Conservation (phyloP, 1,140 invertebrate genomes). For the Dendrolimus kikuchii region DNA sequence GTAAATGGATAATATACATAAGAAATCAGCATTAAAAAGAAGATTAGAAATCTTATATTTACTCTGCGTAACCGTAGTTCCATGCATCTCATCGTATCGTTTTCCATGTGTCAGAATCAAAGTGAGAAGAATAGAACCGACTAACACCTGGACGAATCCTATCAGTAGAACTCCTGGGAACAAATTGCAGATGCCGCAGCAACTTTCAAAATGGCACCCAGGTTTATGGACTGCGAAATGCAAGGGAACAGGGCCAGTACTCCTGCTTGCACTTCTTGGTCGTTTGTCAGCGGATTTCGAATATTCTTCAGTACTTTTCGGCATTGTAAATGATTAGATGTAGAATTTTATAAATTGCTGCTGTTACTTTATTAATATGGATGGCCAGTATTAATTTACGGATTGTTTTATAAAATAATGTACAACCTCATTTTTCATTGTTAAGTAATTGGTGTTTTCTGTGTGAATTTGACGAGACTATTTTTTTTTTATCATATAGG, state of each 20-base stretch:
- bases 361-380: too few species aligned
- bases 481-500: too few species aligned
- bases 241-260: conserved; percentile 24
- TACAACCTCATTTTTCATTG: too few species aligned
- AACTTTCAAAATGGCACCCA: conserved; percentile 58
- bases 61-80: conserved; percentile 40
- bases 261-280: conserved; percentile 22
- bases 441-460: too few species aligned
- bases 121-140: conserved; percentile 47
- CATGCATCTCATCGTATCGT: conserved; percentile 55
- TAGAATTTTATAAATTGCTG: too few species aligned
- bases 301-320: conserved; percentile 37
- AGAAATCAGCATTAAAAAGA: neutral
- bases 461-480: too few species aligned
- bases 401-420: too few species aligned
- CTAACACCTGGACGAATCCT: conserved; percentile 51
- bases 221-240: conserved; percentile 55
- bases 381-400: too few species aligned
- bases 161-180: conserved; percentile 56
- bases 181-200: conserved; percentile 56
- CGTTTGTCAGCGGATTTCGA: conserved; percentile 33
- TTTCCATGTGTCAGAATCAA: conserved; percentile 43
- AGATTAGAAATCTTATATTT: conserved; percentile 16
- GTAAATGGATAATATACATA: too few species aligned
- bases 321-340: conserved; percentile 18